Base-by-base conservation (phyloP, 2,888 invertebrate genomes). In the Dioctria rufipes region DNA sequence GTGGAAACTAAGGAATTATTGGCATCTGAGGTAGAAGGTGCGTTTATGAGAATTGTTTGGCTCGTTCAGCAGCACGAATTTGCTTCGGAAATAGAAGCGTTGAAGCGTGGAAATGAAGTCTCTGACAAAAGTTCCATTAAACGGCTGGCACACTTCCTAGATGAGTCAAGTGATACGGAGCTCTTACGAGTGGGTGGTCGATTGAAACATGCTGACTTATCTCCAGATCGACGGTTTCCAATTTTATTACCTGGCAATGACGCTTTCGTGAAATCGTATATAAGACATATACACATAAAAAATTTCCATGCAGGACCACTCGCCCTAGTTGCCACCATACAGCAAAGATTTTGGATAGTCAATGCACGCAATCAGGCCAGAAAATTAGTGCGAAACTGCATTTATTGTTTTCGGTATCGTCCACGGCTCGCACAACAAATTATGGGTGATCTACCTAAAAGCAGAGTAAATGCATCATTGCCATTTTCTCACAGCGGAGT, bases 401-500 rank as follows among this genome's bases (percentile, higher is more conserved):
- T 84, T 3, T 39, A 39, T 11, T 83, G 83, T 81, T 13, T 78
- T 11, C 54, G 58, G 4, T 82, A 81, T 54, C 42, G 54, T 4
- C 61, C 78, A 13, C 75, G 77, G 5, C n/a, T 73, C 5, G 25
- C 73, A 1, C 3, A 42, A 9, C 81, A 81, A 69, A 80, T 84
- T 2, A 86, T 86, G 85, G 80, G 71, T 4, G 51, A 81, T 69
- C 75, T 25, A 25, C 25, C 25, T 25, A 25, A 25, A 25, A 25
- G 25, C 25, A 25, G 25, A 25, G 25, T 25, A 80, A 4, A 80
- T 9, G 60, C 61, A 2, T 49, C 79, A 8, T 40, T 65, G 8
- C 83, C 83, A 25, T 84, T 84, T 58, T 71, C 73, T 9, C 75
- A 81, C 58, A 82, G 78, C 25, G 83, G 84, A 4, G 80, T 2